phyloP scores from a whole-genome alignment of 1,140 invertebrate species.

The Archivesica marissinica region DNA sequence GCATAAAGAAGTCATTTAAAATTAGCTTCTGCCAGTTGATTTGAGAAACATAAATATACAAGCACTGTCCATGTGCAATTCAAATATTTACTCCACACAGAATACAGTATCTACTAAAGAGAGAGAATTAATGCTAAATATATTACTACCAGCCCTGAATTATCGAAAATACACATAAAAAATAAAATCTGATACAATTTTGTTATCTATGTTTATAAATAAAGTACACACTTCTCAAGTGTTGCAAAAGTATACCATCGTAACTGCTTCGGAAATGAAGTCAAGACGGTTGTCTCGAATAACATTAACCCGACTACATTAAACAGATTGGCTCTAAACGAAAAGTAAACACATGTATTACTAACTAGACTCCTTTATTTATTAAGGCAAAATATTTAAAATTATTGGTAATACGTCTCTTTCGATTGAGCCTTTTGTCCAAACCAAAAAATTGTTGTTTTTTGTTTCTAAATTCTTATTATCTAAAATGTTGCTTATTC shows the following conservation, averaged over 20 bases:
- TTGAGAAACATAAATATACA: no score
- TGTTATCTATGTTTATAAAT: conserved; percentile 58
- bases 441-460: no score
- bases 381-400: conserved; percentile 6
- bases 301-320: conserved; percentile 34
- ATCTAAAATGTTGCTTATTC: no score
- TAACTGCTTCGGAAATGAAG: conserved; percentile 16
- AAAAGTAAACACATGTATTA: conserved; percentile 47
- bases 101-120: not conserved
- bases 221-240: conserved; percentile 12
- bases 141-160: not conserved
- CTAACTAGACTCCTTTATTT: not conserved
- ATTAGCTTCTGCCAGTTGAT: no score
- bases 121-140: conserved; percentile 11
- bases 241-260: conserved; percentile 39
- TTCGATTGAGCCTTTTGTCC: no score
- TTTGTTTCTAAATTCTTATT: no score
- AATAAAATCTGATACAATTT: conserved; percentile 6
- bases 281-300: conserved; percentile 44
- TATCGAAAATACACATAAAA: conserved; percentile 46
- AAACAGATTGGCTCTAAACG: conserved; percentile 16
- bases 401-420: no score
- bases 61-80: no score
- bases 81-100: conserved; percentile 1
- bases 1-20: no score